Percentiles rank a stretch among this genome's conserved stretches.
Conservation (phyloP, 2,113 vertebrate genomes). For the Piaya cayana region DNA sequence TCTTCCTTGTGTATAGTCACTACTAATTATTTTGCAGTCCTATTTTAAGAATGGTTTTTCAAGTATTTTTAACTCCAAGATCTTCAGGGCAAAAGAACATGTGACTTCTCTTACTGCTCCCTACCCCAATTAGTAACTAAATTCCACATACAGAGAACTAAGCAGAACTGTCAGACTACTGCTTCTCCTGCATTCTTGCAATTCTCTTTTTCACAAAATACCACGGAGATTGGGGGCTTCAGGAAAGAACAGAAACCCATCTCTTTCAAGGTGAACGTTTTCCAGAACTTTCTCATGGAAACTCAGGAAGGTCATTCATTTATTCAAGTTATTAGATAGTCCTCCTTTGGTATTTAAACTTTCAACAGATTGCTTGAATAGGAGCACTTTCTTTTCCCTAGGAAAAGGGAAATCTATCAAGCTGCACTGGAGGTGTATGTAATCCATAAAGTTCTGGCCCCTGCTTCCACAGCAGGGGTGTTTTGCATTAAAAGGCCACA, state of each 20-base stretch:
- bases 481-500: background rate
- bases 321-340: background rate
- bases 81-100: constrained; percentile 1
- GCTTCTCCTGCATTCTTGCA: constrained; percentile 21
- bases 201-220: constrained; percentile 9
- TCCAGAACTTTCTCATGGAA: background rate
- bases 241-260: background rate
- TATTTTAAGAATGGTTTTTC: constrained; percentile 8
- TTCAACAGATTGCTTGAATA: background rate
- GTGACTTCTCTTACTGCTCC: constrained; percentile 15
- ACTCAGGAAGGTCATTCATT: background rate
- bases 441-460: background rate
- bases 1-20: background rate
- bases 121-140: constrained; percentile 21
- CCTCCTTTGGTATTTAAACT: background rate
- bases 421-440: background rate
- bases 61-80: constrained; percentile 22
- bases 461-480: background rate
- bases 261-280: background rate
- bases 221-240: background rate
- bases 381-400: background rate
- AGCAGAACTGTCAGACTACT: constrained; percentile 9
- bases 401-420: background rate
- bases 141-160: background rate
- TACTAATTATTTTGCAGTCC: constrained; percentile 13